Conservation (phyloP, 2,113 vertebrate genomes). For the Syngnathus scovelli region DNA sequence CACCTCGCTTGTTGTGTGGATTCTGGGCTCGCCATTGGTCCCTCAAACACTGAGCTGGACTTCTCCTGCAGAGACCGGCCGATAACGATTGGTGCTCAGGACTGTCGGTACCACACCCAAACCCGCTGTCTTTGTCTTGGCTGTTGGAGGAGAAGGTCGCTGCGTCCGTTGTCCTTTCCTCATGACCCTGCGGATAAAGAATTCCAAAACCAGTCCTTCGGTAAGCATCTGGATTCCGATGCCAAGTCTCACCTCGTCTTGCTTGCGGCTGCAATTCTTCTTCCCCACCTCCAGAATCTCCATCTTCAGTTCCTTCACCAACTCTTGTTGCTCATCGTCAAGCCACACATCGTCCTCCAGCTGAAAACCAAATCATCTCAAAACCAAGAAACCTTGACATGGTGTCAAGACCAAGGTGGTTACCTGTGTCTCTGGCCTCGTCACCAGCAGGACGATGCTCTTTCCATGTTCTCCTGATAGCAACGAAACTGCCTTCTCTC, state of each 20-base stretch:
- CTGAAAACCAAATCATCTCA: conserved; percentile 68
- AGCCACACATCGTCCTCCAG: conserved; percentile 92
- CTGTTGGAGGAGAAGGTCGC: conserved; percentile 88
- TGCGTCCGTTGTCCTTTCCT: conserved; percentile 83
- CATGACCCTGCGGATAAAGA: conserved; percentile 25
- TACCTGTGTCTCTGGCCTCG: conserved; percentile 89
- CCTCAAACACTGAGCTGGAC: conserved; percentile 62
- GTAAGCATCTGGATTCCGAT: not conserved
- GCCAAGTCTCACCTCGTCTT: conserved; percentile 73
- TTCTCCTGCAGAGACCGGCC: conserved; percentile 59
- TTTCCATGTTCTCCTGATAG: conserved; percentile 84
- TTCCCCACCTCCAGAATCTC: conserved; percentile 84
- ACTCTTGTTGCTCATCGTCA: conserved; percentile 89
- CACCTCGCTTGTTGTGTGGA: conserved; percentile 51
- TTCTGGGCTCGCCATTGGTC: conserved; percentile 61
- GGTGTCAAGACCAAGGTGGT: conserved; percentile 34
- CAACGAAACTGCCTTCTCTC: conserved; percentile 84
- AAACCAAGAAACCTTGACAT: conserved; percentile 33
- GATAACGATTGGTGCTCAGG: conserved; percentile 77
- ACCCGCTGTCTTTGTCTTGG: conserved; percentile 86
- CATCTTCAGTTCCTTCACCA: conserved; percentile 89
- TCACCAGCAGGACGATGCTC: conserved; percentile 84
- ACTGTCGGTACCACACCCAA: conserved; percentile 80
- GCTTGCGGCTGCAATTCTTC: conserved; percentile 70
- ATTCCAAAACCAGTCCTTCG: not conserved